A percentile compares a stretch with the other conserved stretches of the same genome.
Evolutionary conservation across 2,888 invertebrate genomes (phyloP).

Genomic region (Cordilura impudica): DNA sequence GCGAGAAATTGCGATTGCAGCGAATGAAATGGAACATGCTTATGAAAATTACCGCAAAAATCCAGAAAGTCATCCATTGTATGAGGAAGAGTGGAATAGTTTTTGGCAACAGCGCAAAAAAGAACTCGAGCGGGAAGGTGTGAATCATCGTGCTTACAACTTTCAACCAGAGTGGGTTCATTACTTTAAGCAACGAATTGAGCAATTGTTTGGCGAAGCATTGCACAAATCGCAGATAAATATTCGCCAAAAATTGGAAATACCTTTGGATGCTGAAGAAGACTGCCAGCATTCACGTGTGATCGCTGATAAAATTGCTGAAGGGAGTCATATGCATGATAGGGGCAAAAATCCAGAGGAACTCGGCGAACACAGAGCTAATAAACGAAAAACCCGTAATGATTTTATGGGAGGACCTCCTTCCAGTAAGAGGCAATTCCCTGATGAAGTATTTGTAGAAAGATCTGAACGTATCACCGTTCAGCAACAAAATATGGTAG

Average conservation of each 20-base stretch:
- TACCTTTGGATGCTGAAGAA: conserved; percentile 56
- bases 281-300: conserved; percentile 29
- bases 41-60: conserved; percentile 80
- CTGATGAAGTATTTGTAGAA: neutral
- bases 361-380: neutral
- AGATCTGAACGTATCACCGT: neutral
- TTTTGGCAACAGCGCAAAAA: conserved; percentile 89
- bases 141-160: conserved; percentile 85
- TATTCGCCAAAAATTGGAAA: conserved; percentile 57
- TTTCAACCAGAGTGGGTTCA: conserved; percentile 91
- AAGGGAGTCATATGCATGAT: no score
- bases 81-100: conserved; percentile 90
- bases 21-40: conserved; percentile 77
- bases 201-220: conserved; percentile 84
- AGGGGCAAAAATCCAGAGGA: neutral
- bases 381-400: neutral
- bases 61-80: conserved; percentile 89
- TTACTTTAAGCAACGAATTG: conserved; percentile 88
- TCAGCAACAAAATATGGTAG: neutral
- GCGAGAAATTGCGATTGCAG: conserved; percentile 46
- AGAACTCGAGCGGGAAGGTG: conserved; percentile 78
- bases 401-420: neutral
- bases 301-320: neutral
- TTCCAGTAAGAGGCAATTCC: neutral
- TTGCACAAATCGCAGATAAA: conserved; percentile 76